Evolutionary conservation across 2,797 vertebrate species (phyloP), one percentile per base, ranked within the genome.

Genomic region (Sebastes matsubarae): DNA sequence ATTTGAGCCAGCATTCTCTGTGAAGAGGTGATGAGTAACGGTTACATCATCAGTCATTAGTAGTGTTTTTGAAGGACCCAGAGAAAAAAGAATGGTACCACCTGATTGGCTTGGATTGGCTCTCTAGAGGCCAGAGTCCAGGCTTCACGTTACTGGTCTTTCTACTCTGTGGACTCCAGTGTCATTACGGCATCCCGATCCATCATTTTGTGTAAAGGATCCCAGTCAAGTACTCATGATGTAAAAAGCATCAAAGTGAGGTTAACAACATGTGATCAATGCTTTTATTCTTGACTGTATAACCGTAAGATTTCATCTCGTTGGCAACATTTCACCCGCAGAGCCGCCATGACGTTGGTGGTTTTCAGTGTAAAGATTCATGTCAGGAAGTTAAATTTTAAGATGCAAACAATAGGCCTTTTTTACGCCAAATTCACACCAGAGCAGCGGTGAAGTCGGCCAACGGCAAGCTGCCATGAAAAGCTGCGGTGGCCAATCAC

Each of bases 181-280:
- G 79, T 83, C 84, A 80, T 91, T 81, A 88, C 86, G 61, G 38
- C 72, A 81, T 87, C 18, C 25, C 16, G 14, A 68, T 88, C 66
- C 38, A 72, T 82, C 22, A 67, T 80, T 29, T n/a, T 16, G 52
- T 86, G n/a, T 8, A 36, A 84, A 65, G 55, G 13, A 78, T 12
- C 24, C 38, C 32, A 72, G 5, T 67, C 30, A 72, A 25, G 27
- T 58, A 16, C 54, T 11, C 36, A 63, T 64, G 24, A 72, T 72
- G 36, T 61, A n/a, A 85, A 74, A 42, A 11, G 38, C 30, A 59
- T 60, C 42, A 38, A 67, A 57, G 30, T 64, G 55, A 74, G 20
- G 27, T 59, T 65, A 60, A 27, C 13, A 50, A 59, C 38, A 13
- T 54, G 25, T 59, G 50, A 76, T 63, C 27, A 52, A 3, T 68